Evolutionary conservation across 2,113 vertebrate genomes (phyloP), one percentile per base, ranked within the genome.

Genomic region (Sphaerodactylus townsendi): DNA sequence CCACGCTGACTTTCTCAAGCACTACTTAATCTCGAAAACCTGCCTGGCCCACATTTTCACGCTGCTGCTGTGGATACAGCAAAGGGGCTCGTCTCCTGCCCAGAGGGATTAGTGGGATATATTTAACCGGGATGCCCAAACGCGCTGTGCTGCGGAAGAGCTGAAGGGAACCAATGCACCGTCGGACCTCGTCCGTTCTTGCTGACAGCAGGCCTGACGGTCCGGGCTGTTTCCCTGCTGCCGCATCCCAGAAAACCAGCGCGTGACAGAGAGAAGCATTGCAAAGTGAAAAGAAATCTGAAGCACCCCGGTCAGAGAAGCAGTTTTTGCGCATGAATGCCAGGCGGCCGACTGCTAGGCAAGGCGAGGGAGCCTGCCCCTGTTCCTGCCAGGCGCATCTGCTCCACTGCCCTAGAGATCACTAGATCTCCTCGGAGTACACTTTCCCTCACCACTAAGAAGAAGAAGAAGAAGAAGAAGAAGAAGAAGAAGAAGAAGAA

Each of bases 41-140:
- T 81, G 85, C 86, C 78, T 90, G 74, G 90, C 91, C 91, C 92
- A 89, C 89, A 89, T 92, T 94, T 91, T 78, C 65, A 50, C 0
- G 2, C 33, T 69, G 84, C 0, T 0, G 25, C 25, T 41, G 87
- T 82, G 79, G 85, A 83, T 1, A 5, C 25, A 0, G 5, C 85
- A 81, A 76, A 80, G 85, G 59, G 59, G 23, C 5, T 1, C 15
- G 33, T 73, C 85, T 56, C 79, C 79, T 23, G 0, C 1, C 30
- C 0, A 1, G 84, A 91, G 83, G 65, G 92, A 92, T 89, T 93
- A 93, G 62, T 77, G 75, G 68, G 86, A 84, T 89, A 87, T 41
- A 93, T 85, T 89, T 87, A 39, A 10, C 33, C 25, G 65, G 70
- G 0, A 25, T 65, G 78, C 64, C 65, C 48, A 0, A 1, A 69